Evolutionary conservation across 2,888 invertebrate genomes (phyloP).

Genomic region (Lithophane ornitopus): DNA sequence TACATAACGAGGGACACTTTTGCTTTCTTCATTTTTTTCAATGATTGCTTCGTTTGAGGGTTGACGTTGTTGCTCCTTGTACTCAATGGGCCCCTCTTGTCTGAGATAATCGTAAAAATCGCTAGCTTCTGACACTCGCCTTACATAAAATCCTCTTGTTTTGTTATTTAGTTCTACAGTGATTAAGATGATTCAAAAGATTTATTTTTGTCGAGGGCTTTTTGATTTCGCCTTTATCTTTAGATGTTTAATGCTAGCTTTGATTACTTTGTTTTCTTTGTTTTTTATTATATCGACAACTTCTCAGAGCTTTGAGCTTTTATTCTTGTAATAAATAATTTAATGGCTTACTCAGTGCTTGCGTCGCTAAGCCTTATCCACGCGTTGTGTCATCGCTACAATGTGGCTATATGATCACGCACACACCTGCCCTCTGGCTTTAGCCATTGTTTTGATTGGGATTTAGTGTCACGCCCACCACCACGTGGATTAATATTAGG

Average conservation of each 20-base stretch:
- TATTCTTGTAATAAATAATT: neutral
- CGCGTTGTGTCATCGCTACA: neutral
- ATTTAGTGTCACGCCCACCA: slow-evolving; percentile 44
- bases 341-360: neutral
- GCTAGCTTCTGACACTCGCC: slow-evolving; percentile 67
- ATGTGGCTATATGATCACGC: neutral
- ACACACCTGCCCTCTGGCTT: slow-evolving; percentile 13
- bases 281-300: neutral
- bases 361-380: neutral
- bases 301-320: neutral
- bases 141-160: slow-evolving; percentile 46
- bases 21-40: slow-evolving; percentile 80
- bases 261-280: neutral
- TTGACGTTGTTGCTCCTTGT: slow-evolving; percentile 65
- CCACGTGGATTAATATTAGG: slow-evolving; percentile 31
- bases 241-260: neutral
- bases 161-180: slow-evolving; percentile 28
- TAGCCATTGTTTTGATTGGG: slow-evolving; percentile 45
- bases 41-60: slow-evolving; percentile 45
- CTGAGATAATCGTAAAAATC: slow-evolving; percentile 75
- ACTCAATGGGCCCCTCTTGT: slow-evolving; percentile 72
- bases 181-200: slow-evolving; percentile 14
- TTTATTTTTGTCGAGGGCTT: slow-evolving; percentile 24
- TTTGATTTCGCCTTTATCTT: slow-evolving; percentile 17
- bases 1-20: slow-evolving; percentile 84